Evolutionary conservation across 2,113 vertebrate genomes (phyloP), one percentile per base, ranked within the genome.

Genomic region (Eleginops maclovinus): DNA sequence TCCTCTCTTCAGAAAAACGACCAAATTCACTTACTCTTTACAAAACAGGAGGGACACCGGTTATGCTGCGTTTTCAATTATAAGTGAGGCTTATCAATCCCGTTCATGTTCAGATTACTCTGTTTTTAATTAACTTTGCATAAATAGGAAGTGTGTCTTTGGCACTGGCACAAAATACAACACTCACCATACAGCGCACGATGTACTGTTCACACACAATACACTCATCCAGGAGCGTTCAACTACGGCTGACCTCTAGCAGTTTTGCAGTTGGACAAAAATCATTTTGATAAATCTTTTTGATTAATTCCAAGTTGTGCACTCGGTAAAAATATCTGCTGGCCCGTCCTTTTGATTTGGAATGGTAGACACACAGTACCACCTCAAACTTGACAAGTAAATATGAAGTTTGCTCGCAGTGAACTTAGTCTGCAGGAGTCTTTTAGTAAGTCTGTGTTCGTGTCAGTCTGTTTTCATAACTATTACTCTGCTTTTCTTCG

Each of bases 381-480:
- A 0, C 5, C 21, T 54, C 31, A 53, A 17, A 36, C 19, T 50
- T 50, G 10, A 1, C 24, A 16, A 5, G 8, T 46, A 41, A 60
- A 51, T 1, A 59, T 24, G 21, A 13, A 28, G 21, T 53, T 58
- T 70, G 16, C 56, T 19, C 43, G 40, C 50, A 63, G 46, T 69
- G 9, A 50, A 12, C 14, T 26, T 65, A n/a, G 65, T 46, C 41
- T 58, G 40, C 43, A 26, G 66, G 46, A 60, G 49, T 17, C 26
- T 70, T 70, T 77, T 70, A 36, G 31, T 8, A 60, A 78, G 11
- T 56, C 26, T 41, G 66, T 40, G 24, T 50, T 40, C 12, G 66
- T 63, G 65, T 78, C 62, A 28, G 14, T 59, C 21, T 36, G 72
- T 43, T 21, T 69, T 75, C 24, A 22, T 36, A 19, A n/a, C n/a